Evolutionary conservation across 2,113 vertebrate genomes (phyloP), one percentile per base, ranked within the genome.

Genomic region (Catharus minimus): DNA sequence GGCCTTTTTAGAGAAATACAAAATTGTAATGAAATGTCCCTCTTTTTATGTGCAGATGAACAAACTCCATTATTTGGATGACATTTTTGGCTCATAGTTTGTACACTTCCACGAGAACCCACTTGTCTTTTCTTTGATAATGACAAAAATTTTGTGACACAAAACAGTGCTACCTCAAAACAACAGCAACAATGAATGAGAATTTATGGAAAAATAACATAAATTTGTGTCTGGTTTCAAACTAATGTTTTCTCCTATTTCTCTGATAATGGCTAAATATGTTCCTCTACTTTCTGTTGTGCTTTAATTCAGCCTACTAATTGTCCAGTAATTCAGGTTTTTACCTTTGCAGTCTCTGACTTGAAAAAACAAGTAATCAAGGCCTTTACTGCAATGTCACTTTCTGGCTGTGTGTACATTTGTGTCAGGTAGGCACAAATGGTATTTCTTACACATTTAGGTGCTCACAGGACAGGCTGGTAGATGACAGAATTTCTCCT

Each of bases 51-150:
- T 15, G 28, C 33, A 74, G 26, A 33, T 46, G 58, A 66, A 10
- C 4, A 57, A 26, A 8, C 10, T 71, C 27, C 30, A 47, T 30
- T 15, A 0, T 26, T 77, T 43, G 26, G 8, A 11, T 50, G 10
- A 7, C 0, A 0, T 13, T 90, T 93, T 69, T 24, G 17, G 5
- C 26, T 74, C 5, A 9, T 7, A 58, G 3, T 46, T 92, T 80
- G 16, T 13, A 7, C 22, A 26, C 7, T 30, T 81, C 14, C 10
- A 3, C 36, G 8, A 24, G 52, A 78, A 39, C 2, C 4, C 3
- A 8, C 8, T 81, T 73, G 10, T 1, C 2, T 23, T 80, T 64
- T 88, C 32, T 66, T 74, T 16, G 10, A 27, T 33, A 58, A 86
- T 32, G 18, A 53, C 11, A 50, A 78, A 49, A 58, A 24, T 12